Evolutionary conservation across 2,888 invertebrate species (phyloP).

Genomic region (Amiota mariae): DNA sequence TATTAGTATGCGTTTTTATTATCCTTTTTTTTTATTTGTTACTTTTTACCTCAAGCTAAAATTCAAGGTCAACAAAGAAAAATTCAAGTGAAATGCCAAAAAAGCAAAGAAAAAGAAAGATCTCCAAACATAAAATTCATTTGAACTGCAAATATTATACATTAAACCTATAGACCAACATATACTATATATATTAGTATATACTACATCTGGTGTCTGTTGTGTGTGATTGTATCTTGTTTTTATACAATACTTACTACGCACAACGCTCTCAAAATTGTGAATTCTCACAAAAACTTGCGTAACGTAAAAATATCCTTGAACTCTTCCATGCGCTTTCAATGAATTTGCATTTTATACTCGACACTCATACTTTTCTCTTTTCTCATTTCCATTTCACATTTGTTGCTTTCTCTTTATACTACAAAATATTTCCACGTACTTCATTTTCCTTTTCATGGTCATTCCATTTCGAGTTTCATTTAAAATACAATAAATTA

Average conservation of each 20-base stretch:
- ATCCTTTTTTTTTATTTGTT: background rate
- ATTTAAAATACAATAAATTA: too few relatives aligned
- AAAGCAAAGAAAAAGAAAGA: slow-evolving; percentile 14
- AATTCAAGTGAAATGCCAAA: background rate
- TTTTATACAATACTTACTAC: slow-evolving; percentile 1
- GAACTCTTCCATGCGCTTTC: slow-evolving; percentile 66
- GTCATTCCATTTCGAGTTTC: slow-evolving; percentile 1
- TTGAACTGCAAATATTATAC: background rate
- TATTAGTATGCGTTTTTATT: background rate
- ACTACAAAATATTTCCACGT: too few relatives aligned
- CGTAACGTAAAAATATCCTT: slow-evolving; percentile 67
- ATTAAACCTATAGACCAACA: background rate
- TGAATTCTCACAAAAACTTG: slow-evolving; percentile 46
- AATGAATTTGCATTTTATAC: slow-evolving; percentile 63
- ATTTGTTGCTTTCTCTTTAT: background rate
- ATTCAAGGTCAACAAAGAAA: background rate
- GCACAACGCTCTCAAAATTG: slow-evolving; percentile 29
- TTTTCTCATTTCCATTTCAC: slow-evolving; percentile 35
- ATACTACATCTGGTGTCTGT: background rate
- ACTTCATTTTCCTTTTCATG: slow-evolving; percentile 17
- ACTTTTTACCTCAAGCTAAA: background rate
- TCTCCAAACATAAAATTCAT: background rate
- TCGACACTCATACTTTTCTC: slow-evolving; percentile 35
- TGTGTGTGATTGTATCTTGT: slow-evolving; percentile 5
- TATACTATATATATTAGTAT: background rate